These are phyloP conservation scores for Hypotaenidia philippensis DNA, from an alignment of 2,797 vertebrate genomes.

Conservation along the genomic window DNA sequence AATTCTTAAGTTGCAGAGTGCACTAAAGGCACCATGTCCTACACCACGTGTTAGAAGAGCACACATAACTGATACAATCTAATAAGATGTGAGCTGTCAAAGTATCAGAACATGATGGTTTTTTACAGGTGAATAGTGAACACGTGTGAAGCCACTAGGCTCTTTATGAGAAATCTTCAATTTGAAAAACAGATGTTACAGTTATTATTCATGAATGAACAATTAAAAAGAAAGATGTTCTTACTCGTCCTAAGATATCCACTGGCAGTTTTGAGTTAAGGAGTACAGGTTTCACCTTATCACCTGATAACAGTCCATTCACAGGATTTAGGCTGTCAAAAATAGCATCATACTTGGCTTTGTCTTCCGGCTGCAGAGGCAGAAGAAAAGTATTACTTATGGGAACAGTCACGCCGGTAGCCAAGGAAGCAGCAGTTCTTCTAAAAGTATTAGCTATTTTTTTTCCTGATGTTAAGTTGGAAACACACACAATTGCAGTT, in stretches of 20 bases:
- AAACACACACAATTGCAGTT: background rate
- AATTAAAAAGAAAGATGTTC: conserved; percentile 6
- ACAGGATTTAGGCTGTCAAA: conserved; percentile 94
- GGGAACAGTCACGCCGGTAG: background rate
- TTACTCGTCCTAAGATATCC: conserved; percentile 96
- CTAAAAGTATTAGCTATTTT: background rate
- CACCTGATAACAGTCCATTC: conserved; percentile 92
- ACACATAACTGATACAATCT: background rate
- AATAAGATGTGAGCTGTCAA: background rate
- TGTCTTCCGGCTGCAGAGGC: conserved; percentile 90
- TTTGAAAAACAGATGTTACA: background rate
- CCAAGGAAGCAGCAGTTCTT: background rate
- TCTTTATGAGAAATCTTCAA: background rate
- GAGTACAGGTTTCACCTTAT: conserved; percentile 98
- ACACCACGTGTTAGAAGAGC: background rate
- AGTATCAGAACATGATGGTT: background rate
- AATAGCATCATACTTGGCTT: conserved; percentile 95
- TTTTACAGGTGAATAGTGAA: background rate
- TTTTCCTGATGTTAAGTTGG: background rate
- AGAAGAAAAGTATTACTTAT: conserved; percentile 34
- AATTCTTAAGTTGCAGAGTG: background rate
- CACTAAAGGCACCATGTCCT: background rate
- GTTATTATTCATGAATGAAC: background rate
- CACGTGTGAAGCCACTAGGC: background rate
- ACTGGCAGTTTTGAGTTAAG: conserved; percentile 98